Percentiles rank a stretch among this genome's conserved stretches.
Conservation (phyloP, 2,888 invertebrate species). For the Drepanosiphum platanoidis region DNA sequence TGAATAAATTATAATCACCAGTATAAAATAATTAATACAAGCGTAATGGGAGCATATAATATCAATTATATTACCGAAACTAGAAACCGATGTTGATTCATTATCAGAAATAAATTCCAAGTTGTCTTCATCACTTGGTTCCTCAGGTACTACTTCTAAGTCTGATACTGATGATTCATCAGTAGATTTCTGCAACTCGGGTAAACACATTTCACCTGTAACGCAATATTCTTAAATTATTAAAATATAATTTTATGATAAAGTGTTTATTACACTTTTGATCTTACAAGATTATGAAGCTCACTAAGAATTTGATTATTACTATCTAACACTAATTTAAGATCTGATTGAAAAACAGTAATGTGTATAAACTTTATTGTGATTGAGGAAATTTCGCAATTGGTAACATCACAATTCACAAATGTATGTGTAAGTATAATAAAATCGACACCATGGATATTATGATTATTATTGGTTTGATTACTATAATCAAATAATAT, state of each 20-base stretch:
- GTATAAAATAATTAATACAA: background rate
- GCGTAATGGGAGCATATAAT: too few relatives aligned
- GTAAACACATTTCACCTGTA: conserved; percentile 55
- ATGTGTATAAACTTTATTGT: too few relatives aligned
- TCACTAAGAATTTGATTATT: too few relatives aligned
- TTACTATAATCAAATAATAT: too few relatives aligned
- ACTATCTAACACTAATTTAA: too few relatives aligned
- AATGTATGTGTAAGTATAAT: background rate
- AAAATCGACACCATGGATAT: conserved; percentile 26
- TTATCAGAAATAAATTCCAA: conserved; percentile 6
- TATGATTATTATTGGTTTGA: too few relatives aligned
- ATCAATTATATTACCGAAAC: conserved; percentile 18
- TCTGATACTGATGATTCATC: conserved; percentile 25
- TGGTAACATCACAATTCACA: background rate
- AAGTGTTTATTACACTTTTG: too few relatives aligned
- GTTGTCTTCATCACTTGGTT: conserved; percentile 10
- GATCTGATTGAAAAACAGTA: too few relatives aligned
- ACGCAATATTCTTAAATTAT: background rate
- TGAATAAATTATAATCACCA: background rate
- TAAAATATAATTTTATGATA: background rate
- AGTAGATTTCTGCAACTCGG: conserved; percentile 17
- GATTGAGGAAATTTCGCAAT: too few relatives aligned
- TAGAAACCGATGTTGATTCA: conserved; percentile 36
- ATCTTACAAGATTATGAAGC: too few relatives aligned
- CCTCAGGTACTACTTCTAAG: background rate